A percentile compares a stretch with the other conserved stretches of the same genome.
These are phyloP conservation scores for Brachionus rubens DNA, from an alignment of 1,140 invertebrate species.

Conservation along the genomic window DNA sequence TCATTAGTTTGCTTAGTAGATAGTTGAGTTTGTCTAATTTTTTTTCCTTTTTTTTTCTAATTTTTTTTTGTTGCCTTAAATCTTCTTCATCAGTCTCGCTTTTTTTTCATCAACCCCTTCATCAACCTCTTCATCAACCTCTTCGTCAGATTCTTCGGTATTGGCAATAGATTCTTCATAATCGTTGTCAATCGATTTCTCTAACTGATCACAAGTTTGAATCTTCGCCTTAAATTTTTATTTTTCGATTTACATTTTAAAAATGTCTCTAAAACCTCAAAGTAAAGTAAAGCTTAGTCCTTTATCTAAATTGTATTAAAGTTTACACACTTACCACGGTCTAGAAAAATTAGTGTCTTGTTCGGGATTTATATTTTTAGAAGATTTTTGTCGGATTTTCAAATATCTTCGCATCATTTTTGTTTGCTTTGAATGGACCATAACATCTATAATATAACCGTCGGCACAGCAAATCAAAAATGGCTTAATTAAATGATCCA, in stretches of 20 bases:
- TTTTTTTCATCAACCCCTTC: not conserved
- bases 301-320: no score
- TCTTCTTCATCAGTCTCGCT: no score
- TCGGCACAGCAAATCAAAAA: conserved; percentile 16
- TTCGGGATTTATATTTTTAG: not conserved
- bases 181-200: no score
- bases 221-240: not conserved
- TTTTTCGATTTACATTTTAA: not conserved
- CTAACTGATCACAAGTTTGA: not conserved
- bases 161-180: no score
- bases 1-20: no score
- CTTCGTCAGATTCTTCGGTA: no score
- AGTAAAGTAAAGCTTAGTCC: not conserved
- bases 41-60: no score
- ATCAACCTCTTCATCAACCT: no score
- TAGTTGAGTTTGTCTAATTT: no score
- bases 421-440: conserved; percentile 2
- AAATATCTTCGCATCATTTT: conserved; percentile 16
- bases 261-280: not conserved
- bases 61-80: no score
- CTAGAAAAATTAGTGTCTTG: conserved; percentile 14
- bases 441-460: conserved; percentile 13
- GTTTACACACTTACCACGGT: conserved; percentile 1
- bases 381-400: not conserved
- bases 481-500: not conserved